Percentiles rank a stretch among this genome's conserved stretches.
Evolutionary conservation across 2,113 vertebrate species (phyloP).

Genomic region (Tiliqua scincoides): DNA sequence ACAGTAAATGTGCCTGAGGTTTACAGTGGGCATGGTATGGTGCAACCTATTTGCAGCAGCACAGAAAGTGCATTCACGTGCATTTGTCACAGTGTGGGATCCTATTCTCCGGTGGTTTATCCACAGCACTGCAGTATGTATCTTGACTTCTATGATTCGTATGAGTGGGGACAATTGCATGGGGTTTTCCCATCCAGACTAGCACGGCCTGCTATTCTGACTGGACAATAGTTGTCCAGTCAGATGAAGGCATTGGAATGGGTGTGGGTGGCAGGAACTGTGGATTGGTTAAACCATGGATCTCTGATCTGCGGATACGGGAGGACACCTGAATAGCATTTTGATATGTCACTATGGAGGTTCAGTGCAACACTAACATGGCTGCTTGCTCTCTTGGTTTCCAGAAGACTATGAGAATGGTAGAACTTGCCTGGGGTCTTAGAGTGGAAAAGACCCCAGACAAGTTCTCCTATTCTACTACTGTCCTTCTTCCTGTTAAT

Average conservation of each 20-base stretch:
- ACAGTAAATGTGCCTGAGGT: not conserved
- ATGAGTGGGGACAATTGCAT: no score
- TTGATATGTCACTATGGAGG: not conserved
- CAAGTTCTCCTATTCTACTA: no score
- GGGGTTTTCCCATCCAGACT: no score
- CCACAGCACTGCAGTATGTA: not conserved
- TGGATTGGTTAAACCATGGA: no score
- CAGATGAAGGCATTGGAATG: no score
- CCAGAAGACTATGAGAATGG: no score
- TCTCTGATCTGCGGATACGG: no score
- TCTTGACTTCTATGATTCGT: not conserved
- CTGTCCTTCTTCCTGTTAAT: no score
- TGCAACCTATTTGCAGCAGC: not conserved
- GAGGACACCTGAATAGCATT: no score
- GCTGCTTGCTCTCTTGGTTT: not conserved
- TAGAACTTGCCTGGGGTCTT: no score
- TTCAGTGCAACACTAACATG: not conserved
- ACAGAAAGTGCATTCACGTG: not conserved
- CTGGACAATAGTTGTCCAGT: not conserved
- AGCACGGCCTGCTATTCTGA: not conserved
- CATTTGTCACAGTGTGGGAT: not conserved
- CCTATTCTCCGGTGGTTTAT: not conserved
- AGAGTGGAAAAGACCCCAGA: no score
- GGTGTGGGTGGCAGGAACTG: no score
- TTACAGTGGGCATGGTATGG: not conserved